Evolutionary conservation across 2,113 vertebrate genomes (phyloP), one percentile per base, ranked within the genome.

Genomic region (Excalfactoria chinensis): DNA sequence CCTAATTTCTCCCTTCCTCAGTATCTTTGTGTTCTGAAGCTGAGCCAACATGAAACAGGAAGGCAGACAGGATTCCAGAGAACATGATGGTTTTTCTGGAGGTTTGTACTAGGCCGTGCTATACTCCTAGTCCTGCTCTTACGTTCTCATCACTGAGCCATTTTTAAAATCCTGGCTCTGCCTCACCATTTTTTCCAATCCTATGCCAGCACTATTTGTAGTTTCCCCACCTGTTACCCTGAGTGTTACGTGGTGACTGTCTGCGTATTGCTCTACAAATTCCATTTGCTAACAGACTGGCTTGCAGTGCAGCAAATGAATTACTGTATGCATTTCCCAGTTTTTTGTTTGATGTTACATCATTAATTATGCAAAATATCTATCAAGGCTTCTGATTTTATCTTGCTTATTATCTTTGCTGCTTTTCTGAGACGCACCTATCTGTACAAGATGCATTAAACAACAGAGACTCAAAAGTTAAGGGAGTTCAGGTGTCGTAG

Each of bases 121-220:
- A 63, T 73, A 60, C 34, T 78, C 55, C 68, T 74, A 66, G 80
- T 86, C 68, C 93, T 90, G 86, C 71, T 95, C 35, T 92, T 73
- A 82, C 93, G 95, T 95, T 97, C 97, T 93, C 86, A 15, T 84
- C 92, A n/a, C 73, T 79, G 91, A 97, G 93, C 97, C 97, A 94
- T 97, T 97, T 97, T 96, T 97, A 97, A 97, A 97, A 78, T 82
- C 91, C 94, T 97, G 97, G 95, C 91, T 92, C 70, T 72, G 40
- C 84, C 96, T 96, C 87, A 28, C 95, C 97, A 97, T 98, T 97
- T 97, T 98, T 98, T 97, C 98, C 98, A 3, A 83, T 84, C 94
- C 93, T 95, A 98, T 93, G 93, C 95, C 95, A 96, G 92, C 91
- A 97, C 97, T 98, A 98, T 98, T 98, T 98, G 97, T 97, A 68